These are phyloP conservation scores for Epirrita christyi DNA, from an alignment of 2,888 invertebrate species.

Conservation along the genomic window DNA sequence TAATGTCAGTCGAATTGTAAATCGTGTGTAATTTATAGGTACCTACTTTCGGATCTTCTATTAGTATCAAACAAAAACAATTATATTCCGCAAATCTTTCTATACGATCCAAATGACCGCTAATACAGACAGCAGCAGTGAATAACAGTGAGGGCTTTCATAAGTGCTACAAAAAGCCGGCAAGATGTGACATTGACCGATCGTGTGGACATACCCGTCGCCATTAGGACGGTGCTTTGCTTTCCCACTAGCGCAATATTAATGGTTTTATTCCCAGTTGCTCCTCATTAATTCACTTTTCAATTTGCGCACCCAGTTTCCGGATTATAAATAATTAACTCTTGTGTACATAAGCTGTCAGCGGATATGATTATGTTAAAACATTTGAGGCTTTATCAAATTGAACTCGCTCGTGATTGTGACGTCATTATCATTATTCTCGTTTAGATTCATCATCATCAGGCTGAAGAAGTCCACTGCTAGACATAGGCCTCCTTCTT, in stretches of 20 bases:
- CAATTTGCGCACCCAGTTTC: slow-evolving; percentile 34
- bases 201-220: slow-evolving; percentile 68
- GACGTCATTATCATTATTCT: no score
- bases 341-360: slow-evolving; percentile 33
- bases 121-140: slow-evolving; percentile 29
- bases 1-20: background rate
- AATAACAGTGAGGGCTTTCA: slow-evolving; percentile 45
- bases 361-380: slow-evolving; percentile 20
- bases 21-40: no score
- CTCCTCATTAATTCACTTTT: slow-evolving; percentile 45
- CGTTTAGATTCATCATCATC: no score
- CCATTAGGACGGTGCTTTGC: slow-evolving; percentile 70
- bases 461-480: no score
- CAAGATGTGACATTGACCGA: slow-evolving; percentile 73
- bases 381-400: slow-evolving; percentile 8
- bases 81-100: slow-evolving; percentile 21
- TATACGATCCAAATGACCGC: slow-evolving; percentile 26
- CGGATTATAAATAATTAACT: slow-evolving; percentile 37
- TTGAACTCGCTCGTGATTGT: no score
- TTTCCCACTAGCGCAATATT: slow-evolving; percentile 57
- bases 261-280: slow-evolving; percentile 53
- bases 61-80: slow-evolving; percentile 9
- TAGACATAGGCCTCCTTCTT: no score
- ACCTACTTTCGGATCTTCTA: background rate
- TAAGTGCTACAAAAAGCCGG: slow-evolving; percentile 72